phyloP scores from a whole-genome alignment of 2,888 invertebrate genomes.

The Tridacna crocea region DNA sequence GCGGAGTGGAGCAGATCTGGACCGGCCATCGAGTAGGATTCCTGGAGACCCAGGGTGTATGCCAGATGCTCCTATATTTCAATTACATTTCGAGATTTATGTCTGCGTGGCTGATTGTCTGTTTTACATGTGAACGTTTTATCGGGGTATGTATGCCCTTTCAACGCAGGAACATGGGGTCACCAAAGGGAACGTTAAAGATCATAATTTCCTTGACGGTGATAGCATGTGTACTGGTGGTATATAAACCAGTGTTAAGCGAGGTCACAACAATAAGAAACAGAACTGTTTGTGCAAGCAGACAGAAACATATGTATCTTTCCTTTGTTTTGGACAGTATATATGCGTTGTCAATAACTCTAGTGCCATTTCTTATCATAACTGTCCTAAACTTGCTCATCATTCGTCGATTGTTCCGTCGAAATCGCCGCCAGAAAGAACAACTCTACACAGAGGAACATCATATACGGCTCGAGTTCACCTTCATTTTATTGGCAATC shows the following conservation, averaged over 20 bases:
- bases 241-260: slow-evolving; percentile 79
- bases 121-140: slow-evolving; percentile 81
- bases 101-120: slow-evolving; percentile 81
- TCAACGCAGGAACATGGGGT: slow-evolving; percentile 73
- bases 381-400: slow-evolving; percentile 75
- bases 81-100: slow-evolving; percentile 84
- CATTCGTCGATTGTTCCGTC: slow-evolving; percentile 64
- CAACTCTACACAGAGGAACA: slow-evolving; percentile 73
- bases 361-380: slow-evolving; percentile 75
- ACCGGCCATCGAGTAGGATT: slow-evolving; percentile 57
- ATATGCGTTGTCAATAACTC: slow-evolving; percentile 72
- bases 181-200: slow-evolving; percentile 65
- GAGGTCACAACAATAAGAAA: slow-evolving; percentile 60
- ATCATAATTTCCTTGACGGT: slow-evolving; percentile 70
- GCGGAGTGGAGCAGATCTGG: slow-evolving; percentile 68
- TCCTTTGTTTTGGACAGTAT: slow-evolving; percentile 77
- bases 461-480: slow-evolving; percentile 79
- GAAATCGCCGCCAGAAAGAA: slow-evolving; percentile 61
- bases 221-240: slow-evolving; percentile 64
- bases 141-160: slow-evolving; percentile 82
- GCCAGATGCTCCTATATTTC: slow-evolving; percentile 90
- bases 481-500: slow-evolving; percentile 77
- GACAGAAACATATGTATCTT: slow-evolving; percentile 56
- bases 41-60: slow-evolving; percentile 73
- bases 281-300: slow-evolving; percentile 63